Base-by-base conservation (phyloP, 2,797 vertebrate species). In the Neolamprologus multifasciatus region DNA sequence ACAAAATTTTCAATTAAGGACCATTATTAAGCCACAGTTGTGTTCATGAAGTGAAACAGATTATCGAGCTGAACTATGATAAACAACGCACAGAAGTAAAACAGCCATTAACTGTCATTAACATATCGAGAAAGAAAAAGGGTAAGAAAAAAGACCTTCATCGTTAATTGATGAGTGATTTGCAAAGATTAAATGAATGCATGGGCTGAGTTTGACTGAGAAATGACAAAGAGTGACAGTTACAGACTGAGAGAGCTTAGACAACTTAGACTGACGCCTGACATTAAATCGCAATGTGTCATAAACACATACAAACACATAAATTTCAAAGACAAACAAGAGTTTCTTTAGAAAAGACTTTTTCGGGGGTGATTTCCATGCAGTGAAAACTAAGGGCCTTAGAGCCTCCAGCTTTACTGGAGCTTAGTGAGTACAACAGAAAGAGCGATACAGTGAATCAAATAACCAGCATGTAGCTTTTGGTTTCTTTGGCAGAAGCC, bases 1-100 rank as follows among this genome's bases (percentile, higher is more conserved):
- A 93, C 93, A 93, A 93, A 93, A 91, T 93, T 94, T 95, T 93
- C 89, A 93, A 93, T 95, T 94, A 94, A 86, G 86, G 85, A 55
- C 92, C 93, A 94, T 93, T 94, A 94, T 93, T 94, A 95, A 91
- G 83, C 79, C 81, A 48, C 90, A 87, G 84, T 84, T 84, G 91
- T 89, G 93, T 82, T 90, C 88, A 84, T 88, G 90, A 92, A 88
- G 59, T 86, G 85, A 89, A 93, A 92, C 86, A 87, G 84, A 94
- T 93, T 88, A 94, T 89, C 74, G 88, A 87, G 81, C 31, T 87
- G 82, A 88, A 93, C 84, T 89, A 83, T 87, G 62, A 93, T 79
- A 89, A 95, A 93, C 90, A 94, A 87, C 78, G 77, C 33, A 45
- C 55, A 89, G 52, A 93, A 92, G 88, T 87, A 88, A 91, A 91